A percentile compares a stretch with the other conserved stretches of the same genome.
These are phyloP conservation scores for Timema podura DNA, from an alignment of 2,888 invertebrate genomes.

Conservation along the genomic window DNA sequence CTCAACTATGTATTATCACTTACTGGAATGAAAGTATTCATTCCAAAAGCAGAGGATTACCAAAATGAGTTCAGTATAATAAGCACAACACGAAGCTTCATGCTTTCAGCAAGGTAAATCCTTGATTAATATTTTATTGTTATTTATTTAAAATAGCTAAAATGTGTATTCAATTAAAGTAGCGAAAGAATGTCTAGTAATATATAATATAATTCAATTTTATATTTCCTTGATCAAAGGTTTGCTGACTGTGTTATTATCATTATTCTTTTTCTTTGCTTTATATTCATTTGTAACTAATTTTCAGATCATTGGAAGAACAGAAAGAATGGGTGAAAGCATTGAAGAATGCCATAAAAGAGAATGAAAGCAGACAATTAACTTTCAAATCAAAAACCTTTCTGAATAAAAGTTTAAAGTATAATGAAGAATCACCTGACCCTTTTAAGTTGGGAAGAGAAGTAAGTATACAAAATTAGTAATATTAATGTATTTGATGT, in stretches of 20 bases:
- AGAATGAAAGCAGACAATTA: conserved; percentile 37
- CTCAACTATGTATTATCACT: conserved; percentile 51
- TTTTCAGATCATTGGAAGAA: conserved; percentile 46
- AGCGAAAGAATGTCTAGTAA: too few relatives aligned
- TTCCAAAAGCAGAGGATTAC: conserved; percentile 46
- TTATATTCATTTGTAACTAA: conserved; percentile 7
- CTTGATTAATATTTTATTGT: too few relatives aligned
- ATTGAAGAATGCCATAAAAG: conserved; percentile 47
- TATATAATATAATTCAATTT: too few relatives aligned
- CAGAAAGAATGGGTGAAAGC: conserved; percentile 51
- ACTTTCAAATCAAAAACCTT: conserved; percentile 4
- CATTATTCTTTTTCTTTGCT: conserved; percentile 8
- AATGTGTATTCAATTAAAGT: too few relatives aligned
- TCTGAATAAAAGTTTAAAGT: conserved; percentile 19
- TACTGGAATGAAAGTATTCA: conserved; percentile 50
- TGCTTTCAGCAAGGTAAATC: conserved; percentile 49
- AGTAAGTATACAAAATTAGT: conserved; percentile 34
- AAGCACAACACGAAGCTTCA: conserved; percentile 51
- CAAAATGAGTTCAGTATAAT: conserved; percentile 54
- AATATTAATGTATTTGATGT: conserved; percentile 14
- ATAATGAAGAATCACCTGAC: conserved; percentile 28
- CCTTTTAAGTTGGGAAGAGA: conserved; percentile 41
- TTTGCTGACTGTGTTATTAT: background rate
- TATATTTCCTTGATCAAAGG: too few relatives aligned
- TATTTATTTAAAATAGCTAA: too few relatives aligned